Percentiles rank a stretch among this genome's conserved stretches.
Conservation (phyloP, 2,888 invertebrate species). For the Ophioninae sp. region DNA sequence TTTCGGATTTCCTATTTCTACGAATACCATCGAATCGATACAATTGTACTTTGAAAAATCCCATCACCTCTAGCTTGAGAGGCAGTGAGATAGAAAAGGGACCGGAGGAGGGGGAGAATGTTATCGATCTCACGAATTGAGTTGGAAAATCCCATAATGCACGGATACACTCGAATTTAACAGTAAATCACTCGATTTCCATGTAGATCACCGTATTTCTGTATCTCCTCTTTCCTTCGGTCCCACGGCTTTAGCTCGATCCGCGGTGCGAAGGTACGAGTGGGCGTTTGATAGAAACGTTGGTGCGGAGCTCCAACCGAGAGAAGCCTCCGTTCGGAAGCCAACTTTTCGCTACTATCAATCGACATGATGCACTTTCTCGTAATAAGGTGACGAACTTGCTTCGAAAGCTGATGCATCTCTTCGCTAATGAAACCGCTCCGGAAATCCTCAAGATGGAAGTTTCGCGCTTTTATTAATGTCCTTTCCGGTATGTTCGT, state of each 20-base stretch:
- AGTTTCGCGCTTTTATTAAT: not conserved
- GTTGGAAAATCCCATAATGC: slow-evolving; percentile 12
- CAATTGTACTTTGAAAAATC: slow-evolving; percentile 43
- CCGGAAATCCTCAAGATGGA: not conserved
- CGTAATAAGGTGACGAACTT: not conserved
- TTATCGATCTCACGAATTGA: slow-evolving; percentile 27
- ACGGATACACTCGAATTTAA: slow-evolving; percentile 10
- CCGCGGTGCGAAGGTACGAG: not conserved
- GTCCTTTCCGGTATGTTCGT: not conserved
- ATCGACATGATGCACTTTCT: not conserved
- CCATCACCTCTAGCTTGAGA: not conserved
- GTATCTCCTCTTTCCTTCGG: not conserved
- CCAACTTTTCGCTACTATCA: not conserved
- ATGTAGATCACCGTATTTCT: not conserved
- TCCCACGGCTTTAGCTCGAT: not conserved
- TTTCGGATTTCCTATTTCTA: slow-evolving; percentile 33
- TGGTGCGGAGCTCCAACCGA: not conserved
- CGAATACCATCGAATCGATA: slow-evolving; percentile 44
- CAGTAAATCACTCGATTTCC: not conserved
- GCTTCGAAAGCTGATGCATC: not conserved
- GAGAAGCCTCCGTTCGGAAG: not conserved
- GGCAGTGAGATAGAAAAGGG: not conserved
- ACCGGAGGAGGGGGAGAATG: not conserved
- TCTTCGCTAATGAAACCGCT: not conserved
- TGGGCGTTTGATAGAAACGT: not conserved